Evolutionary conservation across 2,888 invertebrate genomes (phyloP).

Genomic region (Hirtodrosophila trivittata): DNA sequence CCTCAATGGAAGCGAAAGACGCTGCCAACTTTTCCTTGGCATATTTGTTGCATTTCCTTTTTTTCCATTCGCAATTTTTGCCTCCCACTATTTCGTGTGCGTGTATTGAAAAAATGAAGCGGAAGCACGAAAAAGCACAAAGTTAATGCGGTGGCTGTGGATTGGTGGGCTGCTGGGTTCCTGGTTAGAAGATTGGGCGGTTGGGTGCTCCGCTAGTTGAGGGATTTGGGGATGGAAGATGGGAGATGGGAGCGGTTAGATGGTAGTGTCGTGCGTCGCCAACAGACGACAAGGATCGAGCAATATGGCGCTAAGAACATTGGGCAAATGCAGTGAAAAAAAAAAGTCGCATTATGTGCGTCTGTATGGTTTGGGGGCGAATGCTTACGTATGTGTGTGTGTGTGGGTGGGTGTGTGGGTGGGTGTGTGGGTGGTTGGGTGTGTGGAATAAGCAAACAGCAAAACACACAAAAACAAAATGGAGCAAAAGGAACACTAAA

Average conservation of each 20-base stretch:
- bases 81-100: conserved; percentile 21
- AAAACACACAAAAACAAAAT: conserved; percentile 81
- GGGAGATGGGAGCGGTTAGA: conserved; percentile 5
- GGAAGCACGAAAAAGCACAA: conserved; percentile 75
- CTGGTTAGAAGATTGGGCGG: conserved; percentile 1
- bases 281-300: conserved; percentile 44
- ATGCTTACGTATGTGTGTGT: conserved; percentile 21
- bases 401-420: conserved; percentile 30
- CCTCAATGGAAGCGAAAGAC: conserved; percentile 41
- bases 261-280: conserved; percentile 21
- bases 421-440: conserved; percentile 29
- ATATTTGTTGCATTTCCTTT: conserved; percentile 57
- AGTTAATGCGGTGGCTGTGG: conserved; percentile 51
- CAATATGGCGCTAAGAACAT: conserved; percentile 77
- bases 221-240: conserved; percentile 4
- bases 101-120: conserved; percentile 67
- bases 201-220: not conserved
- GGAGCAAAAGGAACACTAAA: conserved; percentile 69
- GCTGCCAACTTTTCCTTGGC: conserved; percentile 48
- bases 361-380: conserved; percentile 13
- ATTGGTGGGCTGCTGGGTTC: conserved; percentile 8
- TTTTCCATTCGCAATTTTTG: conserved; percentile 16
- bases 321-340: conserved; percentile 69
- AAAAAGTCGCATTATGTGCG: conserved; percentile 29
- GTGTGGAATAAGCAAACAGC: conserved; percentile 62